Conservation (phyloP, 2,797 vertebrate genomes). For the Leontocebus nigricollis region DNA sequence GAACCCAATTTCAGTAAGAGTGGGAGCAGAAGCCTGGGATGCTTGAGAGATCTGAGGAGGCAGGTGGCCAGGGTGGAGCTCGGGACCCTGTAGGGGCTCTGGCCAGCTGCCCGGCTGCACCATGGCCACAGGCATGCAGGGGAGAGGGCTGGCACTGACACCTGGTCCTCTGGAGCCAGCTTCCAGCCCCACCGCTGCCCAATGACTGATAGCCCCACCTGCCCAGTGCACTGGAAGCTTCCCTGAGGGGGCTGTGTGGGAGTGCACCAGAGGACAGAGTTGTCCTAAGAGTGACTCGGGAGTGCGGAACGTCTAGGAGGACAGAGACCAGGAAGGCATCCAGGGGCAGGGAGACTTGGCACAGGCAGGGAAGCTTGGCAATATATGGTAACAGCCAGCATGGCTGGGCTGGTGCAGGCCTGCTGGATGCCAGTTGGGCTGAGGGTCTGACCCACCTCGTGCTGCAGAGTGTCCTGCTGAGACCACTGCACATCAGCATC, state of each 20-base stretch:
- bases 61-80: not conserved
- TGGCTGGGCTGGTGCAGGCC: not conserved
- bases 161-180: not conserved
- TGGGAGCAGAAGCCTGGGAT: not conserved
- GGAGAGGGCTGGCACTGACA: not conserved
- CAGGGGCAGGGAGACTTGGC: not conserved
- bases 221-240: not conserved
- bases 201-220: not conserved
- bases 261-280: not conserved
- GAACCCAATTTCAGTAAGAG: not conserved
- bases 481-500: accelerated
- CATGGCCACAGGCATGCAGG: too few relatives aligned
- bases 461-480: not conserved
- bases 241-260: not conserved
- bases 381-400: not conserved
- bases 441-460: not conserved
- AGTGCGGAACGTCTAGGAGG: not conserved
- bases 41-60: not conserved
- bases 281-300: not conserved
- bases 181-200: not conserved
- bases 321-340: too few relatives aligned
- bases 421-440: not conserved
- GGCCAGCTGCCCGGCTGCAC: not conserved
- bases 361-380: not conserved
- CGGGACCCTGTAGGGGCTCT: not conserved